Evolutionary conservation across 2,797 vertebrate genomes (phyloP).

Genomic region (Emydoidea blandingii): DNA sequence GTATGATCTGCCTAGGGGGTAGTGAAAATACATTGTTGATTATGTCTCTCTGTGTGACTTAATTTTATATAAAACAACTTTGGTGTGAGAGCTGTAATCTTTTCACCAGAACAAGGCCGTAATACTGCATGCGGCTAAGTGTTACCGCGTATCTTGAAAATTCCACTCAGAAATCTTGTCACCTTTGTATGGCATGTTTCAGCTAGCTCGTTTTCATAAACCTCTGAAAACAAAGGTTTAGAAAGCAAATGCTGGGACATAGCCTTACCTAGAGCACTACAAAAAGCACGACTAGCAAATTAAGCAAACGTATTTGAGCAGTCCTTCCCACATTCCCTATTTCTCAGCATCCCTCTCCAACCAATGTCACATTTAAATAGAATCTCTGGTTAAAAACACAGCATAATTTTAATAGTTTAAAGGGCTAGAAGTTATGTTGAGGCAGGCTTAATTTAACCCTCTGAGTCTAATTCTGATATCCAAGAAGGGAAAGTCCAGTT

Average conservation of each 20-base stretch:
- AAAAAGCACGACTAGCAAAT: background rate
- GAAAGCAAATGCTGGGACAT: background rate
- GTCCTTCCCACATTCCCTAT: background rate
- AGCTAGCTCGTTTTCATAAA: background rate
- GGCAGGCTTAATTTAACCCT: background rate
- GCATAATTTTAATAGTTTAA: background rate
- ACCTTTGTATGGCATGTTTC: background rate
- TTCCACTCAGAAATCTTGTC: background rate
- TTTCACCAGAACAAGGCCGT: fast-evolving
- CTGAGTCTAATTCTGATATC: background rate
- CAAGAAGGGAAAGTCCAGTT: background rate
- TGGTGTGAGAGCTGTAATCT: background rate
- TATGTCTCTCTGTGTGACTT: background rate
- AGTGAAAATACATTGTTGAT: background rate
- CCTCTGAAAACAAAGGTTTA: constrained; percentile 2
- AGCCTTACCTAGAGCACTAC: background rate
- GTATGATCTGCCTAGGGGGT: background rate
- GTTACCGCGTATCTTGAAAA: background rate
- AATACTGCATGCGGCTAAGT: background rate
- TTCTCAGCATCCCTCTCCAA: background rate
- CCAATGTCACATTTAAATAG: background rate
- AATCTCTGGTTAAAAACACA: background rate
- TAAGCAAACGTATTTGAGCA: fast-evolving
- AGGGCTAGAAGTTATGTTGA: background rate
- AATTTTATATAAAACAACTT: background rate